phyloP scores from a whole-genome alignment of 2,113 vertebrate species.

The Strix aluco region DNA sequence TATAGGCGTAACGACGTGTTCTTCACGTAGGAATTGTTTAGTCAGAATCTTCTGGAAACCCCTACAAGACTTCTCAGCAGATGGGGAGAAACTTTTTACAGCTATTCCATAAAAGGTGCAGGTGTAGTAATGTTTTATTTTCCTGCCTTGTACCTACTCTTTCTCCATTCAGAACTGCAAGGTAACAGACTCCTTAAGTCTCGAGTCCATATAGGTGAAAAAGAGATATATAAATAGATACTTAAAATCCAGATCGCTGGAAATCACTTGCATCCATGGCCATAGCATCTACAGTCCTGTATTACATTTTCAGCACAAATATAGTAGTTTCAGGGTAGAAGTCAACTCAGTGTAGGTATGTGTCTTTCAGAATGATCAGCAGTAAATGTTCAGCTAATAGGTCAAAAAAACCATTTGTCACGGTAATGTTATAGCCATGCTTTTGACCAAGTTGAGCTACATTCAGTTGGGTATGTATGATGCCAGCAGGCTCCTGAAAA shows the following conservation, averaged over 20 bases:
- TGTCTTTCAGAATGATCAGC: background rate
- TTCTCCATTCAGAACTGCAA: background rate
- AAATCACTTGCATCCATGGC: background rate
- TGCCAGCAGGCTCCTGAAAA: background rate
- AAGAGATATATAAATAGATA: background rate
- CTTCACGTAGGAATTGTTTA: background rate
- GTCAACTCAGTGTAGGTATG: background rate
- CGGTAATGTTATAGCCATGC: background rate
- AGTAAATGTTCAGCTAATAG: background rate
- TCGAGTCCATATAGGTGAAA: accelerated
- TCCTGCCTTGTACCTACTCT: background rate
- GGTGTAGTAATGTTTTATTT: background rate
- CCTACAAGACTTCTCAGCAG: background rate
- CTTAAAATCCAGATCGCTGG: background rate
- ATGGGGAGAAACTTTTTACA: background rate
- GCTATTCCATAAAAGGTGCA: background rate
- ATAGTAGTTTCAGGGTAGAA: background rate
- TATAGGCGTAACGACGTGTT: accelerated
- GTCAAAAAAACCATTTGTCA: background rate
- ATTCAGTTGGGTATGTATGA: accelerated
- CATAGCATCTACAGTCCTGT: no score
- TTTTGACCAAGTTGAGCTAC: background rate
- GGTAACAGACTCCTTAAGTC: background rate
- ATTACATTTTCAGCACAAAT: background rate
- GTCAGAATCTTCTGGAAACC: background rate